These are phyloP conservation scores for Lepidurus packardi DNA, from an alignment of 1,140 invertebrate species.

Conservation along the genomic window DNA sequence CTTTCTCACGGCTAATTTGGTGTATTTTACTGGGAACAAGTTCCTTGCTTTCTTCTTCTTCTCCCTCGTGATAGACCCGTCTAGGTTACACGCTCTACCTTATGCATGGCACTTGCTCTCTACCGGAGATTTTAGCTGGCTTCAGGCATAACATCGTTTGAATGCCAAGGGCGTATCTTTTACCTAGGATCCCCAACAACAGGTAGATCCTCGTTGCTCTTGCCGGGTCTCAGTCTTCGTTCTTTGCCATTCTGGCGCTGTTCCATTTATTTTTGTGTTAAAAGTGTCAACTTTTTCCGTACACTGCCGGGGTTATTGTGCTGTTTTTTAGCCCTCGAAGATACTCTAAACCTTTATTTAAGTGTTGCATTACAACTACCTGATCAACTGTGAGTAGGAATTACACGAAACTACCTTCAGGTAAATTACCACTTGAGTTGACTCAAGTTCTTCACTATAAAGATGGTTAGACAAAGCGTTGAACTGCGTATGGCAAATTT, in stretches of 20 bases:
- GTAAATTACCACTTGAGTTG: too few species aligned
- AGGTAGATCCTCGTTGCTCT: neutral
- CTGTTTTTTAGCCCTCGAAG: neutral
- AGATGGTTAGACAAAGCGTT: too few species aligned
- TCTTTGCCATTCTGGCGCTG: neutral
- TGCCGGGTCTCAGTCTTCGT: neutral
- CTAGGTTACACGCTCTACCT: too few species aligned
- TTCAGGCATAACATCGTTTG: neutral
- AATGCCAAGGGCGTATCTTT: neutral
- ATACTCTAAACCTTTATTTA: too few species aligned
- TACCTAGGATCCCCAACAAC: neutral
- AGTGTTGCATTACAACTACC: too few species aligned
- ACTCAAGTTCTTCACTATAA: too few species aligned
- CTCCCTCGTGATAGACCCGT: neutral
- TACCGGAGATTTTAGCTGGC: neutral
- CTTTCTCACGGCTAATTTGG: neutral
- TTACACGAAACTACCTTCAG: too few species aligned
- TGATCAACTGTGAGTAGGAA: too few species aligned
- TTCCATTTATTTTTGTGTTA: neutral
- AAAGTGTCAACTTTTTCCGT: neutral
- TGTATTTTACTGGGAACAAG: neutral
- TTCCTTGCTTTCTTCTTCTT: neutral
- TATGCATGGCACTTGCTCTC: too few species aligned
- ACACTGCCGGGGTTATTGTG: neutral
- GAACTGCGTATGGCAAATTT: too few species aligned